Conservation (phyloP, 2,113 vertebrate species). For the Acinonyx jubatus region DNA sequence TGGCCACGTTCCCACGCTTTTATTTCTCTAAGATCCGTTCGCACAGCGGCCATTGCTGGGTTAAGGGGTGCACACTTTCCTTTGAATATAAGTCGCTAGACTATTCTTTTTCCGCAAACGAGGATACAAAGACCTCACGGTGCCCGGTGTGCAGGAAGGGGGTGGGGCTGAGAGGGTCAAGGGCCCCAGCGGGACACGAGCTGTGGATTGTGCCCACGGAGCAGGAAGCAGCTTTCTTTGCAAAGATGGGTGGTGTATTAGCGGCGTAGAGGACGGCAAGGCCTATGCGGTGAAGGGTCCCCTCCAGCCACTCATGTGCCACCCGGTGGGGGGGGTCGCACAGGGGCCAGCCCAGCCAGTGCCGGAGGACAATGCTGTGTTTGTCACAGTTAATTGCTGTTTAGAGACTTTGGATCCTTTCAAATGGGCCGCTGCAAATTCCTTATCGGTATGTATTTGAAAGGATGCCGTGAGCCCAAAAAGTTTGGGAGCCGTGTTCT, state of each 20-base stretch:
- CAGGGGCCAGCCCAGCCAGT: not conserved
- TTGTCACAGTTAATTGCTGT: not conserved
- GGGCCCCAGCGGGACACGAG: accelerated
- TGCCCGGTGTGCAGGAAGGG: not conserved
- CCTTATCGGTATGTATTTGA: not conserved
- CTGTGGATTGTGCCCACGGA: accelerated
- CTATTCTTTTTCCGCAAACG: not conserved
- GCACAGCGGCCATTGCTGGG: not conserved
- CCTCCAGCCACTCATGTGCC: not conserved
- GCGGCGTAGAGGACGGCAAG: too few relatives aligned
- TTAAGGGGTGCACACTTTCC: not conserved
- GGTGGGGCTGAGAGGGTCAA: accelerated
- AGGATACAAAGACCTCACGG: not conserved
- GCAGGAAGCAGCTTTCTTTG: not conserved
- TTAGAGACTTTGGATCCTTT: not conserved
- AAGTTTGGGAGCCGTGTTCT: not conserved
- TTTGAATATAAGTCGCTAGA: not conserved
- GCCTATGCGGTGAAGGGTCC: not conserved
- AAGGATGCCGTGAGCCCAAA: not conserved
- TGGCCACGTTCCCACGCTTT: not conserved
- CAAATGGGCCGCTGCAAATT: not conserved
- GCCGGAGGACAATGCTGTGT: not conserved
- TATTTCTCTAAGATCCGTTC: not conserved
- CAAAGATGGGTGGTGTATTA: not conserved
- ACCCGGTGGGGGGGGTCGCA: not conserved